These are phyloP conservation scores for Pristionchus entomophagus DNA, from an alignment of 2,888 invertebrate species.

Conservation along the genomic window DNA sequence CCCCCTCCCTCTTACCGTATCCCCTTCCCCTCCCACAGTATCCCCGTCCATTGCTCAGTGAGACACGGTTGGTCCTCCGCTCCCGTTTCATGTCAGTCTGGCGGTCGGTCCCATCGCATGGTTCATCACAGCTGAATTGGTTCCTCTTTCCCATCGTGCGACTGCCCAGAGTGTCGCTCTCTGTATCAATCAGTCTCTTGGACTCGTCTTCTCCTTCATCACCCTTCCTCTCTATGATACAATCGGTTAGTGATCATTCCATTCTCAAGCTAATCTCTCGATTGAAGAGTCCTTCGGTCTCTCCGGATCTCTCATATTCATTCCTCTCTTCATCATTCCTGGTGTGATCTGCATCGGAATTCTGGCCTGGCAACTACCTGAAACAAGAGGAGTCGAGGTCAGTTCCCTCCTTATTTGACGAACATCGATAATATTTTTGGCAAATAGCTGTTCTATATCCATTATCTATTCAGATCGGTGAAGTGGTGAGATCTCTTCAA, in stretches of 20 bases:
- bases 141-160: conserved; percentile 58
- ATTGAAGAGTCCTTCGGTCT: conserved; percentile 28
- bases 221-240: conserved; percentile 67
- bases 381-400: conserved; percentile 66
- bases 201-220: conserved; percentile 62
- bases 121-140: conserved; percentile 64
- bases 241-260: conserved; percentile 53
- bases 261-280: not conserved
- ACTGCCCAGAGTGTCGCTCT: conserved; percentile 63
- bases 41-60: not conserved
- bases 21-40: no score
- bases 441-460: not conserved
- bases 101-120: conserved; percentile 67
- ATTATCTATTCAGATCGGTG: not conserved
- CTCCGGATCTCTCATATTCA: conserved; percentile 62
- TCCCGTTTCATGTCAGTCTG: conserved; percentile 54
- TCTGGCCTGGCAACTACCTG: conserved; percentile 65
- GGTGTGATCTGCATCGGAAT: conserved; percentile 57
- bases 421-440: no score
- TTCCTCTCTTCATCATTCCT: conserved; percentile 66
- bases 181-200: conserved; percentile 64
- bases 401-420: no score
- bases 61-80: conserved; percentile 41
- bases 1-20: no score
- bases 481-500: not conserved